Evolutionary conservation across 2,888 invertebrate species (phyloP).

Genomic region (Euphydryas editha): DNA sequence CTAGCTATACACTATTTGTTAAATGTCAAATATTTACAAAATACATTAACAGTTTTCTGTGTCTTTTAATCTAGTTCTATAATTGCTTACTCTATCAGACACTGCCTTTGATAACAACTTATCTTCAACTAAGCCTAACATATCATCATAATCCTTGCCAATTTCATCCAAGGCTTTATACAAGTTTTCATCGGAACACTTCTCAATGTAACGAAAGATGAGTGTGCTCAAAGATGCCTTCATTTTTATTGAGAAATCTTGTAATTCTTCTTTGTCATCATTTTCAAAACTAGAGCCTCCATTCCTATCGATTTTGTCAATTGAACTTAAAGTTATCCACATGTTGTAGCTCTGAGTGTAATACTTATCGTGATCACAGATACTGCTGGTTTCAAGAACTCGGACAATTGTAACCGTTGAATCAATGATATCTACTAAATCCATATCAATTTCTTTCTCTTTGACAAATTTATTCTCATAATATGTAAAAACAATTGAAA

Average conservation of each 20-base stretch:
- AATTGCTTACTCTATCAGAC: slow-evolving; percentile 55
- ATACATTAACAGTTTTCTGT: slow-evolving; percentile 57
- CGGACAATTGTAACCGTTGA: slow-evolving; percentile 61
- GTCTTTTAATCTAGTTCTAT: slow-evolving; percentile 63
- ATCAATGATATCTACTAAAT: slow-evolving; percentile 68
- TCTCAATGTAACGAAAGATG: slow-evolving; percentile 63
- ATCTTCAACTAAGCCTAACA: slow-evolving; percentile 56
- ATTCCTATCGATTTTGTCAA: slow-evolving; percentile 56
- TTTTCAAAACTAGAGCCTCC: slow-evolving; percentile 59
- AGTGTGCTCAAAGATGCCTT: slow-evolving; percentile 57
- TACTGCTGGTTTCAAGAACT: slow-evolving; percentile 54
- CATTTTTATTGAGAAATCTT: slow-evolving; percentile 59
- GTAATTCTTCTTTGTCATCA: slow-evolving; percentile 58
- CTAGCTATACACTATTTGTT: neutral
- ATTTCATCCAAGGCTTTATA: slow-evolving; percentile 57
- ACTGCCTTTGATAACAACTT: slow-evolving; percentile 53
- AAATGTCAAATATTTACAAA: slow-evolving; percentile 4
- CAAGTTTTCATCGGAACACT: slow-evolving; percentile 62
- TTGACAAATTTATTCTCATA: slow-evolving; percentile 66
- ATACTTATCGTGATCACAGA: slow-evolving; percentile 58
- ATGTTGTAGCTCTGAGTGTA: slow-evolving; percentile 64
- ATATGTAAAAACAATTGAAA: slow-evolving; percentile 62
- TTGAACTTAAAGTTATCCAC: slow-evolving; percentile 61
- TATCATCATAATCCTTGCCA: slow-evolving; percentile 59
- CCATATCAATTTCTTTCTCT: slow-evolving; percentile 67